Percentiles rank a stretch among this genome's conserved stretches.
Conservation (phyloP, 2,888 invertebrate species). For the Pogonocherus hispidulus region DNA sequence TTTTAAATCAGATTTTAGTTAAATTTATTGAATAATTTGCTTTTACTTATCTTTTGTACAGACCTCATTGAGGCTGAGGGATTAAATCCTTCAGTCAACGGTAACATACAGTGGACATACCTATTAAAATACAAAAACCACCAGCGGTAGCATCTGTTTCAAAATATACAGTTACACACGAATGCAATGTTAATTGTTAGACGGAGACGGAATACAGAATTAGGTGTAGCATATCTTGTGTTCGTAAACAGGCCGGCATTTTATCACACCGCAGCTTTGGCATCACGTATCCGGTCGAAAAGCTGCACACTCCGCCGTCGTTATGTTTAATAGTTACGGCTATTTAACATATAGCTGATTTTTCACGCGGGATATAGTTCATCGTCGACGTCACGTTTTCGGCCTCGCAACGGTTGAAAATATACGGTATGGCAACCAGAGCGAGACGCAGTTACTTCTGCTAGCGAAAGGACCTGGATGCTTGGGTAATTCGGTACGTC, state of each 20-base stretch:
- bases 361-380: conserved; percentile 47
- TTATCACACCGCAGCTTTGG: conserved; percentile 10
- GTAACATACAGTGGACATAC: neutral
- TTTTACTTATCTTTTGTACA: no score
- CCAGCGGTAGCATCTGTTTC: conserved; percentile 11
- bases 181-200: conserved; percentile 19
- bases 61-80: no score
- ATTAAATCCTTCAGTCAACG: no score
- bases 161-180: conserved; percentile 26
- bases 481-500: neutral
- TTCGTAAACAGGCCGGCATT: conserved; percentile 28
- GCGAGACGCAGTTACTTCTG: conserved; percentile 33
- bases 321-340: conserved; percentile 42
- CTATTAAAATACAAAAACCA: neutral
- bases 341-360: conserved; percentile 45
- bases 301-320: conserved; percentile 30
- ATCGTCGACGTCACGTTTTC: conserved; percentile 50
- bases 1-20: no score
- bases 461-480: conserved; percentile 13
- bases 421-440: conserved; percentile 45
- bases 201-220: conserved; percentile 23
- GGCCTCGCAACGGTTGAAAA: conserved; percentile 49
- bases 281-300: conserved; percentile 38
- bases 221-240: conserved; percentile 24
- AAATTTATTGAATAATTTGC: no score